phyloP scores from a whole-genome alignment of 2,113 vertebrate genomes.

The Colistium nudipinnis region DNA sequence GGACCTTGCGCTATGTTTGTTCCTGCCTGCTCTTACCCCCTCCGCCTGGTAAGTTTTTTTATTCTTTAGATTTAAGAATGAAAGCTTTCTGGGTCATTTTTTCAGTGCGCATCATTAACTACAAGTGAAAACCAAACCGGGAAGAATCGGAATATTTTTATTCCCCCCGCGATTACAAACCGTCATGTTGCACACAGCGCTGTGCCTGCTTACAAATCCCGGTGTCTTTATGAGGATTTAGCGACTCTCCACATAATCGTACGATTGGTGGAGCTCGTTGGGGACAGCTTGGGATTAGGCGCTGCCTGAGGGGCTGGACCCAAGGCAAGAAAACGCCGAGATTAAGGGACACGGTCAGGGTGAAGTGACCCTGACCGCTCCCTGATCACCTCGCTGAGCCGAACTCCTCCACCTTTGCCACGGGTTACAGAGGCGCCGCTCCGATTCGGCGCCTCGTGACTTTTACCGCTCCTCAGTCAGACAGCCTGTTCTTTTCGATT shows the following conservation, averaged over 20 bases:
- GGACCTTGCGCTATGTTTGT: too few relatives aligned
- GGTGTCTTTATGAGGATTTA: slow-evolving; percentile 35
- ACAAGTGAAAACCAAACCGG: too few relatives aligned
- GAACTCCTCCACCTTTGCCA: background rate
- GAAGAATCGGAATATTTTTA: too few relatives aligned
- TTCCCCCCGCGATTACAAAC: background rate
- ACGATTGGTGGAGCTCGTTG: slow-evolving; percentile 32
- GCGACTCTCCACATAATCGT: slow-evolving; percentile 22
- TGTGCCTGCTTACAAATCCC: slow-evolving; percentile 29
- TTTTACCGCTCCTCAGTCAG: too few relatives aligned
- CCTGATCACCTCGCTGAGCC: slow-evolving; percentile 16
- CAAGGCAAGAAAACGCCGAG: slow-evolving; percentile 36
- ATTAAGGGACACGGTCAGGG: slow-evolving; percentile 39
- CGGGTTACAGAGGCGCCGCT: background rate
- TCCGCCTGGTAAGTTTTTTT: too few relatives aligned
- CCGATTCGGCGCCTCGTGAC: too few relatives aligned
- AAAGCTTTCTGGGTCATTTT: too few relatives aligned
- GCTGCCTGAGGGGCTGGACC: slow-evolving; percentile 7
- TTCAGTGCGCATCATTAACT: too few relatives aligned
- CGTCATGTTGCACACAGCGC: background rate
- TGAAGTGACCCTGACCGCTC: slow-evolving; percentile 28
- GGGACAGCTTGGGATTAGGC: slow-evolving; percentile 40
- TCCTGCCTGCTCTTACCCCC: too few relatives aligned
- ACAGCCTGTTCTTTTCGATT: too few relatives aligned
- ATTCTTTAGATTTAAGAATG: too few relatives aligned